phyloP scores from a whole-genome alignment of 2,113 vertebrate genomes.

The Sapayoa aenigma region DNA sequence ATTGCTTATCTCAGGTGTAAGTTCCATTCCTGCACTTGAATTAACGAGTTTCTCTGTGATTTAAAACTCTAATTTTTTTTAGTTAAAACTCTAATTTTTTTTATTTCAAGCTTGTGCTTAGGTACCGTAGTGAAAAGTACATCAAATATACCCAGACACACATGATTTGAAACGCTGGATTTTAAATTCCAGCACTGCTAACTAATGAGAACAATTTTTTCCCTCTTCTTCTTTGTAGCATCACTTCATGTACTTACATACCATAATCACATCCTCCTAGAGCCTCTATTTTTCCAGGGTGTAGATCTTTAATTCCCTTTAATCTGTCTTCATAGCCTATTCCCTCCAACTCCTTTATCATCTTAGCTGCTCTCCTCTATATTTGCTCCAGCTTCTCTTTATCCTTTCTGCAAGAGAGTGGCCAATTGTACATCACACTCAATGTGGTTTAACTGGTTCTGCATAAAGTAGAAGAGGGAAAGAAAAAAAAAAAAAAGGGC shows the following conservation, averaged over 20 bases:
- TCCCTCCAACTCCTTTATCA: slow-evolving; percentile 40
- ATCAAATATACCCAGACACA: slow-evolving; percentile 53
- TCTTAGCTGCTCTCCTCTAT: slow-evolving; percentile 7
- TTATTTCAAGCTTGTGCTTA: slow-evolving; percentile 28
- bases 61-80: slow-evolving; percentile 42
- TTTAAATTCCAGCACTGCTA: slow-evolving; percentile 61
- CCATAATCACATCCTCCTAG: slow-evolving; percentile 60
- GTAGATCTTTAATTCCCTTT: slow-evolving; percentile 57
- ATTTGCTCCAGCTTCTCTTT: slow-evolving; percentile 30
- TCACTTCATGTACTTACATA: slow-evolving; percentile 66
- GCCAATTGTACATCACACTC: slow-evolving; percentile 22
- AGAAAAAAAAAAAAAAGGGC: neutral
- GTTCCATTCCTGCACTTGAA: slow-evolving; percentile 28
- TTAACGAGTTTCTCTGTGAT: slow-evolving; percentile 40
- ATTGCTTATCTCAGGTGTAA: neutral
- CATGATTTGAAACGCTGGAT: slow-evolving; percentile 54
- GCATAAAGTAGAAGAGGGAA: neutral
- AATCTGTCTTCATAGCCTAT: slow-evolving; percentile 57
- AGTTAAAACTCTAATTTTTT: slow-evolving; percentile 42
- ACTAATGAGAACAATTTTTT: slow-evolving; percentile 70
- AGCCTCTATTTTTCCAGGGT: slow-evolving; percentile 27
- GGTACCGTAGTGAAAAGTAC: slow-evolving; percentile 34
- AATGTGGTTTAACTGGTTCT: slow-evolving; percentile 54
- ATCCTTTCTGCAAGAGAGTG: slow-evolving; percentile 36
- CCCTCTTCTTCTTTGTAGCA: slow-evolving; percentile 66